Evolutionary conservation across 2,113 vertebrate genomes (phyloP).

Genomic region (Bubo blakistoni): DNA sequence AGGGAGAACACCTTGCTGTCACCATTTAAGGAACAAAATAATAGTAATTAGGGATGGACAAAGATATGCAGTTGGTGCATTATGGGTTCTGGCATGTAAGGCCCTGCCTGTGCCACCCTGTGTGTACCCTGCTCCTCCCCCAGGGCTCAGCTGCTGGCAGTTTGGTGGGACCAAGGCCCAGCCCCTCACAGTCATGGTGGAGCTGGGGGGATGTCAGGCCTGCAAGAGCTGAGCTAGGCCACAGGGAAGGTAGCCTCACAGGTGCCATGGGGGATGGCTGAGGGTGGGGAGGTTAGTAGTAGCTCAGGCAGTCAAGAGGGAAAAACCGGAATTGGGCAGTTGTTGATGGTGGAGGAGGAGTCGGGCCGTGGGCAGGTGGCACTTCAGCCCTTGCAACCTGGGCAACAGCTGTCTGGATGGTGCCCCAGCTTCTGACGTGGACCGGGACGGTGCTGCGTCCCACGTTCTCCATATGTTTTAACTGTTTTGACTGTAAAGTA

Average conservation of each 20-base stretch:
- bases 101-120: accelerated
- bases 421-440: accelerated
- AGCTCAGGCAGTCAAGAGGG: neutral
- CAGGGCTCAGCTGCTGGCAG: accelerated
- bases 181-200: accelerated
- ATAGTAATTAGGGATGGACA: neutral
- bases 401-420: accelerated
- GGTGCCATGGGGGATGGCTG: accelerated
- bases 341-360: neutral
- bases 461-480: accelerated
- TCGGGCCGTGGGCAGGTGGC: accelerated
- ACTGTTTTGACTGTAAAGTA: too few relatives aligned
- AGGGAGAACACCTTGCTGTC: neutral
- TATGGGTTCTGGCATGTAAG: accelerated
- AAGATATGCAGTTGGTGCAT: accelerated
- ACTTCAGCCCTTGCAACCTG: neutral
- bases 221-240: neutral
- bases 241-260: accelerated
- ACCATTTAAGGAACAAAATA: neutral
- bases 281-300: neutral
- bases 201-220: neutral
- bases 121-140: too few relatives aligned
- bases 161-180: accelerated
- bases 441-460: accelerated
- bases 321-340: accelerated